Base-by-base conservation (phyloP, 2,113 vertebrate species). In the Hassar affinis region DNA sequence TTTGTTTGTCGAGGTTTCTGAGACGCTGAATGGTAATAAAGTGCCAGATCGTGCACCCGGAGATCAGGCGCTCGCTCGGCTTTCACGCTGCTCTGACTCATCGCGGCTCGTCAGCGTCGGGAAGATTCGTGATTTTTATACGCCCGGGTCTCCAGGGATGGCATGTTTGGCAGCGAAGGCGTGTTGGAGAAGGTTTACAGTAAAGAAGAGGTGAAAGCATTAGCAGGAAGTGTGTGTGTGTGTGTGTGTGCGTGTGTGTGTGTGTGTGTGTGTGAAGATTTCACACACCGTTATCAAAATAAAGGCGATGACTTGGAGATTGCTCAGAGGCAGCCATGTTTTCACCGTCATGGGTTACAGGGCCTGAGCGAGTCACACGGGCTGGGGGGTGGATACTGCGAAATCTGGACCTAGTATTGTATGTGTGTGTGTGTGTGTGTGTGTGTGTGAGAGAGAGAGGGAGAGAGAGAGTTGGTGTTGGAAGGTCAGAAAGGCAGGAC, bases 11-110 rank as follows among this genome's bases (percentile, higher is more conserved):
- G 42, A 74, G 18, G 14, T 2, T 5, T 30, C 30, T 68, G 18
- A 42, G 33, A 68, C 64, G 18, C 18, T 68, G 35, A 18, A 18
- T 51, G 25, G 10, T 69, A 4, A 51, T 3, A 18, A 38, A 42
- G 66, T 42, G 6, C 15, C n/a, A 15, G 64, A 4, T 38, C 4
- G 8, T 22, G 64, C 30, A 7, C 7, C 9, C 3, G 20, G 9
- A 10, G 3, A 38, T 20, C n/a, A 72, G 69, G 22, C 25, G 25
- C 20, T 8, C 20, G 69, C 69, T 49, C 45, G 0, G n/a, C 71
- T 75, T 75, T 75, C 47, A 33, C n/a, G 15, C 71, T 75, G 47
- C 71, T 51, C 47, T 75, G 71, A 75, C 71, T 75, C 71, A 75
- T 52, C n/a, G 49, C 47, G 20, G 71, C 71, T 18, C 47, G n/a